Percentiles rank a stretch among this genome's conserved stretches.
phyloP scores from a whole-genome alignment of 2,888 invertebrate species.

The Coenonympha glycerion region DNA sequence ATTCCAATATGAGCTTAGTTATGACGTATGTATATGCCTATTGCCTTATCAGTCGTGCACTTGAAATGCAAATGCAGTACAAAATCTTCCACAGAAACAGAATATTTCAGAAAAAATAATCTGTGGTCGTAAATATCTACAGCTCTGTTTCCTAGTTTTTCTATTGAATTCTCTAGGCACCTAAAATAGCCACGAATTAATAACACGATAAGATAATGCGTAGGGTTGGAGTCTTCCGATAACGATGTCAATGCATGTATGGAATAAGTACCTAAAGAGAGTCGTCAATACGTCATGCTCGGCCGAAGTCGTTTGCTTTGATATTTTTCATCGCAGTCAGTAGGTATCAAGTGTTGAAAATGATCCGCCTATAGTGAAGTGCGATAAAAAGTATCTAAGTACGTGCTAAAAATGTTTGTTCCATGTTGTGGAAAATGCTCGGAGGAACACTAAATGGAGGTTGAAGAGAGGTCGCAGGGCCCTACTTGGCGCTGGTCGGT shows the following conservation, averaged over 20 bases:
- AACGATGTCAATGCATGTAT: conserved; percentile 51
- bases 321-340: conserved; percentile 11
- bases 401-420: conserved; percentile 13
- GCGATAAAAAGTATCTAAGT: conserved; percentile 1
- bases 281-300: conserved; percentile 58
- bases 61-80: too few species aligned
- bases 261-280: conserved; percentile 31
- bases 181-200: conserved; percentile 32
- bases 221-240: conserved; percentile 58
- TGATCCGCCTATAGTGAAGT: conserved; percentile 23
- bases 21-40: too few species aligned
- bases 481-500: conserved; percentile 65
- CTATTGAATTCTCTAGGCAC: conserved; percentile 15
- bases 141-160: not conserved
- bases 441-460: conserved; percentile 54
- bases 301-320: conserved; percentile 22
- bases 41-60: too few species aligned
- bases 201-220: conserved; percentile 66
- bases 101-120: not conserved
- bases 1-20: too few species aligned
- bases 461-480: conserved; percentile 43
- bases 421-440: conserved; percentile 25
- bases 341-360: conserved; percentile 23
- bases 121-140: not conserved
- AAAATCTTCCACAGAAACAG: not conserved